phyloP scores from a whole-genome alignment of 2,888 invertebrate genomes.

The Tetrapedia diversipes region DNA sequence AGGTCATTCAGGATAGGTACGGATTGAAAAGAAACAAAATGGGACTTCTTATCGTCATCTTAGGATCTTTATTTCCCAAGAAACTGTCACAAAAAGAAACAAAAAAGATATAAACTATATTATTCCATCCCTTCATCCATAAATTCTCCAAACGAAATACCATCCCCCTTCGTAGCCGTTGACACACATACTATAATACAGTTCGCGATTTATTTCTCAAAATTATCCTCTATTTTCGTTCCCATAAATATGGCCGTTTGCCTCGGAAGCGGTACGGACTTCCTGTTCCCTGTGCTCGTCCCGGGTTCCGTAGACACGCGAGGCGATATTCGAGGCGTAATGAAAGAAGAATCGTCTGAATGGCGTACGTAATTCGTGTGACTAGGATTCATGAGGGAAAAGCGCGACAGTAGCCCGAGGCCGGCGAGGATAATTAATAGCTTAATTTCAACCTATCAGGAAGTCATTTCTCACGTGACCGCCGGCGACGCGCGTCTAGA shows the following conservation, averaged over 20 bases:
- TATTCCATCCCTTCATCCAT: too few relatives aligned
- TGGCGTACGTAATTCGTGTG: constrained; percentile 43
- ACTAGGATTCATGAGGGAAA: constrained; percentile 52
- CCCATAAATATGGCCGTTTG: not conserved
- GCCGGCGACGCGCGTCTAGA: constrained; percentile 55
- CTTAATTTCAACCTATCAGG: constrained; percentile 81
- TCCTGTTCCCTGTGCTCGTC: too few relatives aligned
- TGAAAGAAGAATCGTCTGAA: constrained; percentile 43
- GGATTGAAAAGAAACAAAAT: too few relatives aligned
- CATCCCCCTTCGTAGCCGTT: not conserved
- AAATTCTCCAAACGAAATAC: not conserved
- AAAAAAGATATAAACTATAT: too few relatives aligned
- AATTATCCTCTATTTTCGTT: not conserved
- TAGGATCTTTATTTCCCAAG: too few relatives aligned
- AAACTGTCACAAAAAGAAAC: too few relatives aligned
- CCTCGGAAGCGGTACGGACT: not conserved
- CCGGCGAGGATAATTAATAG: constrained; percentile 77
- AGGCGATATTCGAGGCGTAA: constrained; percentile 17
- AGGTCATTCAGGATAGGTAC: too few relatives aligned
- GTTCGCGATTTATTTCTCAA: too few relatives aligned
- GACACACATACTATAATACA: too few relatives aligned
- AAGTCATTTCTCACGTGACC: constrained; percentile 74
- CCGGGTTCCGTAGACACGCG: not conserved
- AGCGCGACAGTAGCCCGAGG: constrained; percentile 55
- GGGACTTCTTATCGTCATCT: too few relatives aligned